These are phyloP conservation scores for Ips nitidus DNA, from an alignment of 1,140 invertebrate species.

Conservation along the genomic window DNA sequence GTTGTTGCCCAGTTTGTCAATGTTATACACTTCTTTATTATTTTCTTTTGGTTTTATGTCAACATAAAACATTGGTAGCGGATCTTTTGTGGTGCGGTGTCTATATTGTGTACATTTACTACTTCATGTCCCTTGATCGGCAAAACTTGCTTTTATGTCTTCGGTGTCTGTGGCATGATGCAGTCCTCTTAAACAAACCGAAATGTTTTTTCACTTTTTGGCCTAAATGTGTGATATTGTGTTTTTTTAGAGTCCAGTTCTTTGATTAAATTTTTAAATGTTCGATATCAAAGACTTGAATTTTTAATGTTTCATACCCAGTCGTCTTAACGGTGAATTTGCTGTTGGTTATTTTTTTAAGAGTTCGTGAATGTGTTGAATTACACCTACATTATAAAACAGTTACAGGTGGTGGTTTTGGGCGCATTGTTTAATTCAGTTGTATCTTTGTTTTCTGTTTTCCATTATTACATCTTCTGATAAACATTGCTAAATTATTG, in stretches of 20 bases:
- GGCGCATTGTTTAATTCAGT: too few relatives aligned
- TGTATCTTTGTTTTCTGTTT: too few relatives aligned
- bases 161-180: not conserved
- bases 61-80: slow-evolving; percentile 47
- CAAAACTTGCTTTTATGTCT: not conserved
- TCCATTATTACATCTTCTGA: too few relatives aligned
- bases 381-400: too few relatives aligned
- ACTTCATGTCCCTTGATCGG: slow-evolving; percentile 30
- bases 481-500: too few relatives aligned
- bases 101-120: slow-evolving; percentile 37
- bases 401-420: too few relatives aligned
- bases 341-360: too few relatives aligned
- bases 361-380: too few relatives aligned
- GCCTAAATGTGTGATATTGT: not conserved
- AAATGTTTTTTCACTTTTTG: not conserved
- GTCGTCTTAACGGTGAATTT: too few relatives aligned
- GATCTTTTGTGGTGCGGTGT: slow-evolving; percentile 41
- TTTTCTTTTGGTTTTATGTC: slow-evolving; percentile 47
- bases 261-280: not conserved
- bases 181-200: not conserved
- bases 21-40: slow-evolving; percentile 49
- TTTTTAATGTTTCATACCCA: too few relatives aligned
- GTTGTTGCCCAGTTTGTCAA: slow-evolving; percentile 42
- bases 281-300: not conserved
- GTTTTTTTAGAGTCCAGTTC: not conserved